Conservation (phyloP, 2,113 vertebrate genomes). For the Struthio camelus region DNA sequence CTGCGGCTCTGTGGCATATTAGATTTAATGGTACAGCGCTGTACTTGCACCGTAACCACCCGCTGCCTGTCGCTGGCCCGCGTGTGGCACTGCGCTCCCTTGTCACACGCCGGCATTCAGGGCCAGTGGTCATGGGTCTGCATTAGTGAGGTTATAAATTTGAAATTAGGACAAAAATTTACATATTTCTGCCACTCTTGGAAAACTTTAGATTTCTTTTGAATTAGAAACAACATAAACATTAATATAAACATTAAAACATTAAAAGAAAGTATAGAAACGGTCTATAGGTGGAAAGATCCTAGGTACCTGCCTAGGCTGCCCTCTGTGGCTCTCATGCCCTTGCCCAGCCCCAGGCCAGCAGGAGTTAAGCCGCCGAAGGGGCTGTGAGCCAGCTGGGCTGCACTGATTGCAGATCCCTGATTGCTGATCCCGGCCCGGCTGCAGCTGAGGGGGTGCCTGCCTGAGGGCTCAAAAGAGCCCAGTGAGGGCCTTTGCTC, state of each 20-base stretch:
- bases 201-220: not conserved
- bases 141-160: not conserved
- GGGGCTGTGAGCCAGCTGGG: too few species aligned
- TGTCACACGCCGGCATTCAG: rapidly evolving
- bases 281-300: too few species aligned
- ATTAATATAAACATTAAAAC: not conserved
- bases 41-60: rapidly evolving
- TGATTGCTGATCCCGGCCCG: too few species aligned
- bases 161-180: rapidly evolving
- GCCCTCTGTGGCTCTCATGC: rapidly evolving
- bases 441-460: not conserved
- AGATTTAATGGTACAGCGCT: not conserved
- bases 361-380: not conserved
- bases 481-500: not conserved
- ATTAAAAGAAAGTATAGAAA: not conserved
- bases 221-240: not conserved
- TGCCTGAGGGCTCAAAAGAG: not conserved
- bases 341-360: rapidly evolving
- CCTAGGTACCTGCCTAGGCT: too few species aligned
- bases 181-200: rapidly evolving
- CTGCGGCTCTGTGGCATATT: rapidly evolving
- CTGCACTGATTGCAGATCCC: too few species aligned
- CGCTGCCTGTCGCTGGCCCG: rapidly evolving
- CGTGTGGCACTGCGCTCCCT: rapidly evolving
- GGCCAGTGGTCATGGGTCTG: not conserved